Percentiles rank a stretch among this genome's conserved stretches.
These are phyloP conservation scores for Drosophila insularis DNA, from an alignment of 1,140 invertebrate genomes.

Conservation along the genomic window DNA sequence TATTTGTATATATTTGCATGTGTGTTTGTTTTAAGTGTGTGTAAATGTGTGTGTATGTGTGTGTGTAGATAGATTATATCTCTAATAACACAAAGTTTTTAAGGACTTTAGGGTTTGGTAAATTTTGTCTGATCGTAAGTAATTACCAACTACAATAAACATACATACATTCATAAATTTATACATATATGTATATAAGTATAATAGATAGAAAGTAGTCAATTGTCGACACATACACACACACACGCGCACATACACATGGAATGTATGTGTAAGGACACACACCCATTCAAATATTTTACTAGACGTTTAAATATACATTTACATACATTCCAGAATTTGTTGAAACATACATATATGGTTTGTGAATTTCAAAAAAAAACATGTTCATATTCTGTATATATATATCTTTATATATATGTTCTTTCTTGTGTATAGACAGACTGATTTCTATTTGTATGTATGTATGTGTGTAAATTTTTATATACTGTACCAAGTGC, in stretches of 20 bases:
- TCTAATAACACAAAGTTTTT: background rate
- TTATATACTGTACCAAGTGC: constrained; percentile 47
- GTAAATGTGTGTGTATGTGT: constrained; percentile 4
- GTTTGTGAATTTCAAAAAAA: background rate
- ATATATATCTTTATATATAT: constrained; percentile 18
- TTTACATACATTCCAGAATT: background rate
- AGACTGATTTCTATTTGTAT: background rate
- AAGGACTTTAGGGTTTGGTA: background rate
- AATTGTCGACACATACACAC: no score
- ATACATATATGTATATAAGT: constrained; percentile 4
- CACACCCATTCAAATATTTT: background rate
- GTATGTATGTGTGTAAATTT: constrained; percentile 24
- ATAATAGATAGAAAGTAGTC: background rate
- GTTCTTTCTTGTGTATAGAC: background rate
- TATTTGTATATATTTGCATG: background rate
- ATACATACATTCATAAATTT: constrained; percentile 28
- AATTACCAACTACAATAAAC: constrained; percentile 30
- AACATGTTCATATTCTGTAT: background rate
- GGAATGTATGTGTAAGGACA: background rate
- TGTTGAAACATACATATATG: constrained; percentile 8
- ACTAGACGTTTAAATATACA: constrained; percentile 3
- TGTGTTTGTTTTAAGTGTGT: background rate
- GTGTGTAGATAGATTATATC: constrained; percentile 9
- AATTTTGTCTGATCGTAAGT: constrained; percentile 18
- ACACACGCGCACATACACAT: no score